These are phyloP conservation scores for Arge pagana DNA, from an alignment of 2,888 invertebrate species.

Conservation along the genomic window DNA sequence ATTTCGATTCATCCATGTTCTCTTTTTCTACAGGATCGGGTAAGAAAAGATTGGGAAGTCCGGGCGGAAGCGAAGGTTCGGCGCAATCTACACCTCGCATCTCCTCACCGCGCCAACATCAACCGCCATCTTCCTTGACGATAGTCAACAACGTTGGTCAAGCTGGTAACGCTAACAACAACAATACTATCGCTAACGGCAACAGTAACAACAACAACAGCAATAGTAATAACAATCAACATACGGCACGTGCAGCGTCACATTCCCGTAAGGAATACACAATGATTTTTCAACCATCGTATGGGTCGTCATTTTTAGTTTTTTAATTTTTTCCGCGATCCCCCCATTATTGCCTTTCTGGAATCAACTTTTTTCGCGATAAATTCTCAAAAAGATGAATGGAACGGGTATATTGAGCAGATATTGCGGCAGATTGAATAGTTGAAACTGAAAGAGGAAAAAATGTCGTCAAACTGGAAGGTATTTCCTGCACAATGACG, in stretches of 20 bases:
- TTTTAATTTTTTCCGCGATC: too few relatives aligned
- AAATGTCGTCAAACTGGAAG: too few relatives aligned
- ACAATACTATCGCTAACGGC: neutral
- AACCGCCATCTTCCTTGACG: constrained; percentile 18
- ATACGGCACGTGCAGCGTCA: constrained; percentile 9
- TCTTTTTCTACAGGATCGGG: constrained; percentile 7
- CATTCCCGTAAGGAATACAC: constrained; percentile 19
- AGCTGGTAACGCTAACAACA: constrained; percentile 11
- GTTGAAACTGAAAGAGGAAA: too few relatives aligned
- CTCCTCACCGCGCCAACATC: constrained; percentile 18
- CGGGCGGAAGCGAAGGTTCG: constrained; percentile 23
- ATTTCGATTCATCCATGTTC: too few relatives aligned
- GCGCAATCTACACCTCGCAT: constrained; percentile 19
- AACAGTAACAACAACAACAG: neutral
- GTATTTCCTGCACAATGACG: too few relatives aligned
- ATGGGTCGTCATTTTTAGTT: too few relatives aligned
- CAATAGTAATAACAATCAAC: constrained; percentile 5
- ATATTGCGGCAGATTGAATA: too few relatives aligned
- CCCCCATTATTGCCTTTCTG: too few relatives aligned
- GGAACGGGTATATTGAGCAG: too few relatives aligned
- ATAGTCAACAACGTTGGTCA: constrained; percentile 12
- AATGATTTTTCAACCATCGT: too few relatives aligned
- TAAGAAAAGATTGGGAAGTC: constrained; percentile 24
- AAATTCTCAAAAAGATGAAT: too few relatives aligned
- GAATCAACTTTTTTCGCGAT: too few relatives aligned